Base-by-base conservation (phyloP, 2,888 invertebrate species). In the Aporophyla nigra region DNA sequence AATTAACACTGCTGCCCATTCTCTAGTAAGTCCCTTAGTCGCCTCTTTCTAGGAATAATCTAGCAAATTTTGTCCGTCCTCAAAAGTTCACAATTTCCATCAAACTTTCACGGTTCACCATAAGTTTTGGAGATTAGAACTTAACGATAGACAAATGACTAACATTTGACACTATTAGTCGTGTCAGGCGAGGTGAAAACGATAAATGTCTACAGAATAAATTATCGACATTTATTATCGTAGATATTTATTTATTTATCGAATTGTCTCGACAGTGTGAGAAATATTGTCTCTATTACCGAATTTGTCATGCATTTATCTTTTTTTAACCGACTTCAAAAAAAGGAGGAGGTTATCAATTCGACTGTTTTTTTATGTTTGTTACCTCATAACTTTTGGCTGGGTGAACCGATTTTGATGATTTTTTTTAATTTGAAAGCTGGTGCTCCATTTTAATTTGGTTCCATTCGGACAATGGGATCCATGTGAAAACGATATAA, bases 191-290 rank as follows among this genome's bases (percentile, higher is more conserved):
- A 79, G 74, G 68, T 80, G 65, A 74, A 69, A 74, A 33, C 67
- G 58, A 80, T 80, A 66, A 68, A 65, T 16, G 67, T 74, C 63
- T 21, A n/a, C 40, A 54, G 46, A 73, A 21, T 54, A 73, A 69
- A 80, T 80, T 80, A 80, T 69, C 74, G 46, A 14, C 27, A 80
- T 80, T 69, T 59, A 69, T 79, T 53, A 79, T 65, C 49, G 5
- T 58, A n/a, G n/a, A n/a, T n/a, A 62, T 40, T 40, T 61, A 61
- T 61, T 61, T 61, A 33, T 61, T 61, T n/a, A 40, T n/a, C 14
- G 21, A 40, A 33, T 46, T 53, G n/a, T 58, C 65, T 67, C 2
- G 61, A 67, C 49, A 16, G 62, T 51, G 74, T 61, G 71, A 71
- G 46, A 71, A 53, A 71, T 67, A 2, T 10, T 46, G 62, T 43